Percentiles rank a stretch among this genome's conserved stretches.
These are phyloP conservation scores for Cepphus grylle DNA, from an alignment of 2,113 vertebrate genomes.

Conservation along the genomic window DNA sequence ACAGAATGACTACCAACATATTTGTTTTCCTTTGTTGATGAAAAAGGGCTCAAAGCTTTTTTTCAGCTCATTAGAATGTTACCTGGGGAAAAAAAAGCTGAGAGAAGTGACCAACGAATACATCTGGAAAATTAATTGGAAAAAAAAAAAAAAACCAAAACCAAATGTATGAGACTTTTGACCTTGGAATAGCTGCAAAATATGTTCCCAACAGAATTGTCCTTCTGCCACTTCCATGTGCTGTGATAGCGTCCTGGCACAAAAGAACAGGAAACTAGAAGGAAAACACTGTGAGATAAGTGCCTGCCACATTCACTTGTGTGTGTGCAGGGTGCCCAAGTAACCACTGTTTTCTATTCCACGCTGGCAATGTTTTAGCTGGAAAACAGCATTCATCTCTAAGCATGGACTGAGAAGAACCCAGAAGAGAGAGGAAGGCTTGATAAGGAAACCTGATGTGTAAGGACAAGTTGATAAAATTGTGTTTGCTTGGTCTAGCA, in stretches of 20 bases:
- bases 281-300: background rate
- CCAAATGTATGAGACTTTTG: background rate
- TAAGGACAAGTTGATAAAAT: background rate
- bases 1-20: background rate
- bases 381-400: background rate
- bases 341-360: background rate
- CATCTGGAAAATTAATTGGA: background rate
- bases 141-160: too few relatives aligned
- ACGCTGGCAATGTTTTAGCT: background rate
- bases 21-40: background rate
- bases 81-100: accelerated
- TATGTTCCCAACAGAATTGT: background rate
- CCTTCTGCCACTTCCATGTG: background rate
- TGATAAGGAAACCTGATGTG: background rate
- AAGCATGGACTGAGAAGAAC: background rate
- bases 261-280: background rate
- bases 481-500: background rate
- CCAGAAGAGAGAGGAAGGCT: background rate
- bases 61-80: background rate
- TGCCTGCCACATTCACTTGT: background rate
- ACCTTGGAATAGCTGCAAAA: background rate
- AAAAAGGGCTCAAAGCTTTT: background rate
- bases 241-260: background rate
- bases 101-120: background rate
- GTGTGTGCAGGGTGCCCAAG: background rate